phyloP scores from a whole-genome alignment of 2,888 invertebrate genomes.

The Parascotia fuliginaria region DNA sequence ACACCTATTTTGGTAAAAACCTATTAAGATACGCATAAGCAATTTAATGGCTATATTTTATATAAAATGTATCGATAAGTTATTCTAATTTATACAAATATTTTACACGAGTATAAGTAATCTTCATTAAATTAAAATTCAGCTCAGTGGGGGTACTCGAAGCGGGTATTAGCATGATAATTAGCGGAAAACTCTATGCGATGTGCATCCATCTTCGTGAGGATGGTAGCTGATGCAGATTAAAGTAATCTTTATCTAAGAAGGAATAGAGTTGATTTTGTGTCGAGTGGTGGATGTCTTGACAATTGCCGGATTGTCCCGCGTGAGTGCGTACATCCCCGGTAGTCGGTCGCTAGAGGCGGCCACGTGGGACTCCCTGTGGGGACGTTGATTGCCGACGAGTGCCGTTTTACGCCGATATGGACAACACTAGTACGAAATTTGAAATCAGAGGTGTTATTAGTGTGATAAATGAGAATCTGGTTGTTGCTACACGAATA shows the following conservation, averaged over 20 bases:
- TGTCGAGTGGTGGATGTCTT: conserved; percentile 29
- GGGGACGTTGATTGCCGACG: conserved; percentile 75
- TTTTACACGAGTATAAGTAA: conserved; percentile 41
- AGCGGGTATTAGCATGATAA: conserved; percentile 69
- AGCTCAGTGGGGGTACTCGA: conserved; percentile 56
- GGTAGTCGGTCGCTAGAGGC: conserved; percentile 46
- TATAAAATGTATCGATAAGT: conserved; percentile 41
- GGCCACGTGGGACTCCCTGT: conserved; percentile 80
- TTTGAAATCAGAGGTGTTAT: conserved; percentile 52
- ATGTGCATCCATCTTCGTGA: conserved; percentile 57
- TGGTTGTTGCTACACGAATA: conserved; percentile 22
- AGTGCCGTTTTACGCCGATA: conserved; percentile 74
- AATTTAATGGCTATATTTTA: conserved; percentile 35
- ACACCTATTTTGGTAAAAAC: conserved; percentile 43
- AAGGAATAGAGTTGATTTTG: conserved; percentile 28
- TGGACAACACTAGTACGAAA: conserved; percentile 68
- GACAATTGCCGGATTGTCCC: conserved; percentile 63
- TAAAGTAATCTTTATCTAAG: conserved; percentile 15
- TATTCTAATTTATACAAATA: conserved; percentile 51
- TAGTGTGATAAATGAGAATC: conserved; percentile 32
- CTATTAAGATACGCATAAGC: conserved; percentile 39
- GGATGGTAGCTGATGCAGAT: conserved; percentile 24
- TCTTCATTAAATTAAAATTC: conserved; percentile 61
- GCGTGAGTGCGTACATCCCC: conserved; percentile 65
- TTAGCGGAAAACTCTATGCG: conserved; percentile 71